Base-by-base conservation (phyloP, 1,140 invertebrate genomes). In the Eriosoma lanigerum region DNA sequence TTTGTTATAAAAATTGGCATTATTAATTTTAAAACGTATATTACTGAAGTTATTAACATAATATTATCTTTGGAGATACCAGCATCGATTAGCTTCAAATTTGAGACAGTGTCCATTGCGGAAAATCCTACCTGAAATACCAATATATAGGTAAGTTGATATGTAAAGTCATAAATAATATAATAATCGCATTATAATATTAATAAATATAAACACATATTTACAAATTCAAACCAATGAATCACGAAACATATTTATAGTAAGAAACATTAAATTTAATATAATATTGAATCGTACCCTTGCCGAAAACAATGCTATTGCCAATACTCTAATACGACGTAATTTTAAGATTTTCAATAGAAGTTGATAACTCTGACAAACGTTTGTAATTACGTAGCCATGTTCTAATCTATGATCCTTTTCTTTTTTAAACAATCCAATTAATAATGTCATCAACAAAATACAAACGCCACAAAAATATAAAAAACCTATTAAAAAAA, bases 401-500 rank as follows among this genome's bases (percentile, higher is more conserved):
- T 38, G 1, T 24, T 70, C 52, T 0, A 38, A 21, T 21, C 29
- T 9, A 8, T 24, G 6, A 38, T 46, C 21, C 83, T 90, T 89
- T 87, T 99, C 98, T 81, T 89, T 89, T 87, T 99, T 99, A 0
- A 98, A 89, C 3, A 98, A 80, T 24, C 93, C 92, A 19, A 99
- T 92, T 0, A 98, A 82, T 0, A 95, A 96, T 0, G 98, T 99
- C 0, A 92, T 92, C 0, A 95, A 83, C 29, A 99, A 88, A 86
- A 99, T 99, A 1, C 94, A 87, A 84, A 94, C 90, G 24, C 95
- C 96, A 97, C 97, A 99, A 85, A 99, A 97, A 85, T 92, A 93
- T 3, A 99, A 88, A 86, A 98, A 99, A 82, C 91, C 93, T 93
- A 84, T 10, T 83, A 88, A 88, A 80, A 10, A 82, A 46, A 56